Percentiles rank a stretch among this genome's conserved stretches.
Evolutionary conservation across 1,140 invertebrate genomes (phyloP).

Genomic region (Protaetia brevitarsis): DNA sequence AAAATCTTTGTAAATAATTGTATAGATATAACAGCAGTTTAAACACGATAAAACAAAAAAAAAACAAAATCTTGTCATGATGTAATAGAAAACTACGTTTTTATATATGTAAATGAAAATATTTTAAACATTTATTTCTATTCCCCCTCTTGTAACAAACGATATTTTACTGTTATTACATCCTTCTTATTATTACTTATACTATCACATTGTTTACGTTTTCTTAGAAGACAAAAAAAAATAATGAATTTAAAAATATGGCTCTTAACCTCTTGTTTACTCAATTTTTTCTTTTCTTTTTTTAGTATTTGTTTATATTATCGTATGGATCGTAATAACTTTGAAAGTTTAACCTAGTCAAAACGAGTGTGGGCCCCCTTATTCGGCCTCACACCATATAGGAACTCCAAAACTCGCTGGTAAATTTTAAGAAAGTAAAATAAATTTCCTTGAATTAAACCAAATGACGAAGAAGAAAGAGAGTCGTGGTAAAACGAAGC

Average conservation of each 20-base stretch:
- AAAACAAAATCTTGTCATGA: background rate
- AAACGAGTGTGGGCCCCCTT: conserved; percentile 33
- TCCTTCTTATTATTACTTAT: no score
- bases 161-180: no score
- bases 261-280: no score
- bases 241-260: conserved; percentile 5
- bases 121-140: no score
- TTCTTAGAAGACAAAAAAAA: no score
- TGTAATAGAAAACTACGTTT: no score
- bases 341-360: conserved; percentile 48
- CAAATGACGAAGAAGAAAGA: background rate
- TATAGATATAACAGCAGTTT: background rate
- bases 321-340: no score
- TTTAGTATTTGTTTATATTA: background rate
- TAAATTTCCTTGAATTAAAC: background rate
- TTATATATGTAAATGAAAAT: no score
- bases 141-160: no score
- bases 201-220: no score
- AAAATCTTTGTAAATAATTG: background rate
- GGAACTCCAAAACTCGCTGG: conserved; percentile 52
- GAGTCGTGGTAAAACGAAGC: background rate
- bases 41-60: background rate
- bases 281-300: no score
- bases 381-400: conserved; percentile 40
- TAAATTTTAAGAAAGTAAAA: conserved; percentile 49